Base-by-base conservation (phyloP, 2,888 invertebrate genomes). In the Machimus rusticus region DNA sequence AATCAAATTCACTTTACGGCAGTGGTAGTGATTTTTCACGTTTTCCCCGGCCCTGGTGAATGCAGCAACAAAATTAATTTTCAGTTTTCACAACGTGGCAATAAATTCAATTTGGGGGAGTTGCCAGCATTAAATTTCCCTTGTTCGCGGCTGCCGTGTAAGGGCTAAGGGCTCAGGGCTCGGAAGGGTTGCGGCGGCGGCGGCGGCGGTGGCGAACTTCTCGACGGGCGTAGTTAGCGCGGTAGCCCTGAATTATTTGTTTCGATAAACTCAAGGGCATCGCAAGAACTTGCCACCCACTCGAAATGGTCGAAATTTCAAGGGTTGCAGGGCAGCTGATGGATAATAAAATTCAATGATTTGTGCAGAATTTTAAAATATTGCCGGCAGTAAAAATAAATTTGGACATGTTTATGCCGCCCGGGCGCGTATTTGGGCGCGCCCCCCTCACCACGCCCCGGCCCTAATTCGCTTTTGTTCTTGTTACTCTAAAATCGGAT, bases 301-400 rank as follows among this genome's bases (percentile, higher is more conserved):
- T 87, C 74, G 87, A 85, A 66, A 88, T 85, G 85, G 85, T 79
- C 85, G 82, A 86, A 88, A 85, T 79, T 85, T 88, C 74, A 79
- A 85, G 87, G 88, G 88, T 85, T 88, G 87, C 85, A 85, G 87
- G 86, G 88, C 87, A 77, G 46, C 88, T 88, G 87, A 88, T 88
- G 88, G 85, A 88, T 88, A 88, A 88, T 88, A 88, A 88, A 87
- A 88, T 88, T 88, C 88, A 88, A 88, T 87, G 87, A 88, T 88
- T 88, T 88, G 88, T 88, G 79, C 82, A 87, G 86, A 88, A 88
- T 88, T 88, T 86, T 85, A 88, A 88, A 88, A 82, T 51, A 74
- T 51, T 81, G 57, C 82, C 66, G 57, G 57, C 57, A 82, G 82
- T 82, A 82, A 82, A 34, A 82, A 82, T 82, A 82, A 82, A 82